Evolutionary conservation across 2,888 invertebrate genomes (phyloP), one percentile per base, ranked within the genome.

Genomic region (Platerodrilus igneus): DNA sequence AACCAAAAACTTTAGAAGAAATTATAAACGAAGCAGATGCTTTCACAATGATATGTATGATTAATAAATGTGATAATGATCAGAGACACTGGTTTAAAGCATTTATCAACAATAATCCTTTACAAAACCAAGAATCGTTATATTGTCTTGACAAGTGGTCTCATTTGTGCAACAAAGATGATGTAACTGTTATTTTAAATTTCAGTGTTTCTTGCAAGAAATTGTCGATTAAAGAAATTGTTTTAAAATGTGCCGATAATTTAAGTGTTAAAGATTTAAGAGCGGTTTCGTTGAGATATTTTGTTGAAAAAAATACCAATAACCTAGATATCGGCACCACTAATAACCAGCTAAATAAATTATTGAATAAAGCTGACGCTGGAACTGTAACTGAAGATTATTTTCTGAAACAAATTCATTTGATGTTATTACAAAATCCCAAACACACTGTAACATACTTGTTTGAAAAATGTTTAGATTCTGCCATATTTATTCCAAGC

Each of bases 1-100:
- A 63, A 49, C 67, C 67, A 2, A 58, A 61, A 50, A 57, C 59
- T 9, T 16, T 66, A n/a, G 45, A 51, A 9, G 62, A 67, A 45
- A 49, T 47, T 21, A 64, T 67, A 25, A 37, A 49, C 9, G 47
- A 51, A 41, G 62, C 68, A 3, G 57, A 61, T 41, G 16, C 48
- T 4, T 18, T 49, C 3, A 59, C 52, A 1, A 62, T 64, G n/a
- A 58, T 68, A 10, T 40, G 42, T 13, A 62, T 58, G 44, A 46
- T 66, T 3, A 51, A 62, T 37, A 56, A 55, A 45, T 43, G 35
- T n/a, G 59, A 62, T 47, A 25, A 45, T 2, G 23, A 42, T 21
- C 66, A 66, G 40, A 54, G 46, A 20, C 47, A 41, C 9, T 68
- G 68, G 67, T 67, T 66, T 47, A 50, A 51, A 36, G 62, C 63